These are phyloP conservation scores for Toxotes chatareus DNA, from an alignment of 2,113 vertebrate species.

Conservation along the genomic window DNA sequence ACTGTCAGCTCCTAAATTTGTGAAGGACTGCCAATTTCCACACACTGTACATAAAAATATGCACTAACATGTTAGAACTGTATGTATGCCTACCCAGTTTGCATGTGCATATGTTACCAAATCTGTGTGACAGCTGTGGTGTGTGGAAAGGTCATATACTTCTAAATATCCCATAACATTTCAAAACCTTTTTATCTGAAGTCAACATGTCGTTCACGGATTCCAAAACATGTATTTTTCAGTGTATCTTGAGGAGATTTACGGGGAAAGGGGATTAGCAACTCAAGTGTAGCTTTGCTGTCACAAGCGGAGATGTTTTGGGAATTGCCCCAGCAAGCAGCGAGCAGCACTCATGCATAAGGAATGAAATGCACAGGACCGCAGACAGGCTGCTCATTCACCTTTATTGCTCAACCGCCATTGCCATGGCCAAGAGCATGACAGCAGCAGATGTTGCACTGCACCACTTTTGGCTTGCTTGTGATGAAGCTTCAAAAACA, in stretches of 20 bases:
- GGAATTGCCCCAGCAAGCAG: slow-evolving; percentile 37
- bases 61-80: background rate
- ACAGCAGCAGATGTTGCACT: slow-evolving; percentile 37
- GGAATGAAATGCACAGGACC: slow-evolving; percentile 22
- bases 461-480: background rate
- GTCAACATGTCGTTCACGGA: background rate
- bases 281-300: slow-evolving; percentile 43
- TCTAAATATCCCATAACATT: background rate
- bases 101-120: background rate
- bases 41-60: background rate
- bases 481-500: background rate
- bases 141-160: background rate
- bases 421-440: slow-evolving; percentile 20
- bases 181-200: background rate
- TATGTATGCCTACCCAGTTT: background rate
- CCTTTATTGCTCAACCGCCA: slow-evolving; percentile 40
- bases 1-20: slow-evolving; percentile 7
- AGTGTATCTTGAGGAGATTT: slow-evolving; percentile 1
- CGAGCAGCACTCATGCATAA: slow-evolving; percentile 53
- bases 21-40: background rate
- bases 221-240: slow-evolving; percentile 1
- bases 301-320: slow-evolving; percentile 53
- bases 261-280: slow-evolving; percentile 18
- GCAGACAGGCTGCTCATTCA: slow-evolving; percentile 20
- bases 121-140: background rate